Evolutionary conservation across 2,888 invertebrate species (phyloP).

Genomic region (Ametastegia equiseti): DNA sequence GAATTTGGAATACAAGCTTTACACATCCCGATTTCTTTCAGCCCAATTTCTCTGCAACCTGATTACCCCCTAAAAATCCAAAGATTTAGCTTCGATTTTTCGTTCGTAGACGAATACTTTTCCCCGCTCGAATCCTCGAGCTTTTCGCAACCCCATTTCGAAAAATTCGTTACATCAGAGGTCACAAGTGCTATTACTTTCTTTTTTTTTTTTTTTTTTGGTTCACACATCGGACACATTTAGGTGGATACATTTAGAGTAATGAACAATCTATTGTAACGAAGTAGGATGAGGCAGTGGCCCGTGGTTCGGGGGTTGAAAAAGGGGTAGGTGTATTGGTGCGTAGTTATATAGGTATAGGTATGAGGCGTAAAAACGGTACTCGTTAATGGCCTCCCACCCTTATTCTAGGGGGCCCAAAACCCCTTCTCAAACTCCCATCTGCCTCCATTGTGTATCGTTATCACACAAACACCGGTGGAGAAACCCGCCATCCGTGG

Average conservation of each 20-base stretch:
- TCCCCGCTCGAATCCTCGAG: too few relatives aligned
- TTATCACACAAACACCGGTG: constrained; percentile 36
- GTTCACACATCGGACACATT: neutral
- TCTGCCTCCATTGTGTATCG: constrained; percentile 38
- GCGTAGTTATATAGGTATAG: too few relatives aligned
- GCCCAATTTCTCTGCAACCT: neutral
- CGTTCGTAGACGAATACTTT: too few relatives aligned
- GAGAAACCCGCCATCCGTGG: neutral
- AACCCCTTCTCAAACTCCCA: constrained; percentile 10
- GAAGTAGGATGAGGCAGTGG: constrained; percentile 56
- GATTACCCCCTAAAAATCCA: too few relatives aligned
- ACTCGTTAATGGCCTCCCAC: constrained; percentile 69
- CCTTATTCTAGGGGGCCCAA: neutral
- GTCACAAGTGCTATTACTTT: too few relatives aligned
- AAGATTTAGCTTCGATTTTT: too few relatives aligned
- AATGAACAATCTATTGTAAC: constrained; percentile 74
- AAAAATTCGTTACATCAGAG: too few relatives aligned
- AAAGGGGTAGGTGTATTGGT: neutral
- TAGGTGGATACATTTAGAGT: constrained; percentile 57
- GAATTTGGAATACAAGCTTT: too few relatives aligned
- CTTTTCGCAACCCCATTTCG: too few relatives aligned
- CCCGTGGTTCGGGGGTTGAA: constrained; percentile 49
- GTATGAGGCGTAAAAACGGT: constrained; percentile 66
- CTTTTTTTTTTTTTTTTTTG: too few relatives aligned
- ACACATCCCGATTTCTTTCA: neutral